Percentiles rank a stretch among this genome's conserved stretches.
These are phyloP conservation scores for Philopotamus ludificatus DNA, from an alignment of 1,140 invertebrate species.

Conservation along the genomic window DNA sequence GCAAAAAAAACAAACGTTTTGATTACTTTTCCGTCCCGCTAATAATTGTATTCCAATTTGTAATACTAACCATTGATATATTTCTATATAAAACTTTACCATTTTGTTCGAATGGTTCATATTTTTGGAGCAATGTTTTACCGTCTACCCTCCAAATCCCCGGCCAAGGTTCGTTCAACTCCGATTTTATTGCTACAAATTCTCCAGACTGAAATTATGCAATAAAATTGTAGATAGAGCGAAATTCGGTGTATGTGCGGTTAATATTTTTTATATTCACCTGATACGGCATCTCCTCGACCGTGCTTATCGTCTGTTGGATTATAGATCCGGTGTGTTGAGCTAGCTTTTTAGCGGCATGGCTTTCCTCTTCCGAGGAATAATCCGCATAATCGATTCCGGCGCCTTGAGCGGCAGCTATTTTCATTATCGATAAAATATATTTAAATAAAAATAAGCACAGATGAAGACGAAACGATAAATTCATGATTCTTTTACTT, in stretches of 20 bases:
- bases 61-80: constrained; percentile 75
- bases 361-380: constrained; percentile 49
- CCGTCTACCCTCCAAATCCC: constrained; percentile 85
- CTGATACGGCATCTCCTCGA: constrained; percentile 60
- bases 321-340: constrained; percentile 51
- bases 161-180: constrained; percentile 73
- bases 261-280: constrained; percentile 40
- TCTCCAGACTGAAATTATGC: constrained; percentile 68
- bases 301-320: constrained; percentile 49
- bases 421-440: constrained; percentile 16
- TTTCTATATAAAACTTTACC: constrained; percentile 79
- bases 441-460: constrained; percentile 4
- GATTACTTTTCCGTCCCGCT: too few species aligned
- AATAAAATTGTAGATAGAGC: neutral
- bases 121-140: constrained; percentile 82
- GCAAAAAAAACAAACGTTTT: too few species aligned
- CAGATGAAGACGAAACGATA: neutral
- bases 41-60: too few species aligned
- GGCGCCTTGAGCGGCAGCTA: constrained; percentile 55
- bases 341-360: constrained; percentile 52
- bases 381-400: constrained; percentile 55
- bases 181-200: constrained; percentile 78
- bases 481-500: too few species aligned
- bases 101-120: constrained; percentile 79
- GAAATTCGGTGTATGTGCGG: neutral